Evolutionary conservation across 1,140 invertebrate species (phyloP), one percentile per base, ranked within the genome.

Genomic region (Nasonia vitripennis): DNA sequence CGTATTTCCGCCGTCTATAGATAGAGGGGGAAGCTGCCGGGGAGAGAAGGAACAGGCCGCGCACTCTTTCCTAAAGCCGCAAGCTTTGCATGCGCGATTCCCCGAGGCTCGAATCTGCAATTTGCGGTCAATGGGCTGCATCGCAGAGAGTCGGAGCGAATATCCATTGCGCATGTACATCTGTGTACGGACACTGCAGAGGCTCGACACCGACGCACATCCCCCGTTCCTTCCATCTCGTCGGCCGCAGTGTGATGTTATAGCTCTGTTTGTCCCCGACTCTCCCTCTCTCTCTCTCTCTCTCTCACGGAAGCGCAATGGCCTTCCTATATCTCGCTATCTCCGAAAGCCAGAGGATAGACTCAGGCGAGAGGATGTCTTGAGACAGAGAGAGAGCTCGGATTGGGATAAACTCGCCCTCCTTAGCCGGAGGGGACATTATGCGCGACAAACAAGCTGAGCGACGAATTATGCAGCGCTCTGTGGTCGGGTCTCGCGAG

Each of bases 71-170:
- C 14, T 4, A 51, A 78, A 78, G 75, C 75, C 75, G 75, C 75
- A 55, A 48, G 75, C 73, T 78, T 55, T 78, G 48, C 48, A 55
- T 78, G 75, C 23, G 17, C 48, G 41, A 78, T 55, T 78, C 23
- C 75, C 75, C 48, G 20, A 55, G 37, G 48, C 75, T 78, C 75
- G 75, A 78, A 78, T 78, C 75, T 78, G 48, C 75, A 48, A 55
- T 55, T 78, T 55, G 75, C 75, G 75, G 20, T 78, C 41, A 78
- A 78, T 78, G 75, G 48, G 20, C 31, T 75, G 73, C 37, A 75
- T 75, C 73, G 73, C 73, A 6, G 55, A 62, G 55, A 62, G 55
- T 5, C 6, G 7, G 70, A 71, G 23, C 23, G 70, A 71, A n/a
- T n/a, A 67, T 67, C 62, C 17, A 71, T 27, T n/a, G 70, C 17